These are phyloP conservation scores for Hoplias malabaricus DNA, from an alignment of 2,113 vertebrate genomes.

Conservation along the genomic window DNA sequence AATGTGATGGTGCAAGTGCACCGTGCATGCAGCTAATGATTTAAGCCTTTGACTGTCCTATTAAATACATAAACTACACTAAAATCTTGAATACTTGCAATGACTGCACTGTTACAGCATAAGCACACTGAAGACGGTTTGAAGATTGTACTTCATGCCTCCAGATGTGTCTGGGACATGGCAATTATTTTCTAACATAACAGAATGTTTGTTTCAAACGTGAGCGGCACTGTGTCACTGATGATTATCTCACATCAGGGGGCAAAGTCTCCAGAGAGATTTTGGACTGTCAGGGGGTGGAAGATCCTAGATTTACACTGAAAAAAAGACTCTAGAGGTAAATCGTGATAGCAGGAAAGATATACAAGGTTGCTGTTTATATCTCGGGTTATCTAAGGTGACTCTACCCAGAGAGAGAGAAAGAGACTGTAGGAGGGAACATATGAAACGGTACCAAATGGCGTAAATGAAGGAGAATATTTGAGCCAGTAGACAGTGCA, in stretches of 20 bases:
- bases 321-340: not conserved
- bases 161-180: not conserved
- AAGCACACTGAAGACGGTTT: not conserved
- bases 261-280: not conserved
- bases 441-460: not conserved
- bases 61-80: not conserved
- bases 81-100: not conserved
- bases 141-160: not conserved
- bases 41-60: not conserved
- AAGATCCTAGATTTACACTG: not conserved
- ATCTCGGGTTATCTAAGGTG: not conserved
- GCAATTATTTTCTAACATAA: constrained; percentile 8
- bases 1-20: not conserved
- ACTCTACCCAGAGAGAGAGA: not conserved
- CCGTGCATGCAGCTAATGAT: not conserved
- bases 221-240: not conserved
- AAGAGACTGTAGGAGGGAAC: not conserved
- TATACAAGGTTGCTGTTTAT: not conserved
- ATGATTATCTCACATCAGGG: constrained; percentile 5
- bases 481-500: not conserved
- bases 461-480: not conserved
- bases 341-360: not conserved
- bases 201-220: not conserved
- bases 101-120: not conserved
- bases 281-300: not conserved